Evolutionary conservation across 2,888 invertebrate genomes (phyloP), one percentile per base, ranked within the genome.

Genomic region (Sphecodes monilicornis): DNA sequence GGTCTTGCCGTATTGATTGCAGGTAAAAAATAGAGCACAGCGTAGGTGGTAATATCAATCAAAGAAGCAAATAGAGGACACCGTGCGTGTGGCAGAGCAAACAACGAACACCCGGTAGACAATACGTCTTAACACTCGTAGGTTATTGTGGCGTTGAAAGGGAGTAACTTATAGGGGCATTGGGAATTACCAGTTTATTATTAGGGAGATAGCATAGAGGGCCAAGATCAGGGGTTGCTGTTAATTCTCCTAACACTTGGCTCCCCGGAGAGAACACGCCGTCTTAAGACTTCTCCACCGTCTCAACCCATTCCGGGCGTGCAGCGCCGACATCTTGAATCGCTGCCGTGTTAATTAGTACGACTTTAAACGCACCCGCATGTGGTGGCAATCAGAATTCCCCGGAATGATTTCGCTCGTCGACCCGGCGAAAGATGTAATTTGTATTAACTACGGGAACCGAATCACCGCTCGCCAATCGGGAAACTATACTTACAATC

Each of bases 141-240:
- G 93, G 92, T 94, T 93, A 94, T 94, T 93, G 92, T 91, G 92
- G 91, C 90, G 94, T 91, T 93, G 94, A 94, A 93, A 94, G 93
- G 93, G 93, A 94, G 94, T 94, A 94, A 94, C 91, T 94, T 94
- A 94, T 94, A 94, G 94, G 92, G 93, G 94, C 94, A 94, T 94
- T 94, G 94, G 94, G 94, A 94, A 94, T 94, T 93, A 93, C 93
- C 93, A 93, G 94, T 94, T 94, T 94, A 94, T 94, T 94, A 94
- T 94, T 93, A 94, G 93, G 93, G 93, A 94, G 94, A 94, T 94
- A 94, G 93, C 91, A 92, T 89, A 91, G 91, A 92, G 91, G 91
- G 93, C 91, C 91, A 91, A 91, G 93, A 93, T 93, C 93, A 93
- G 92, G 92, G 93, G 93, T 93, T 92, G 92, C 93, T 93, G 94